Base-by-base conservation (phyloP, 2,888 invertebrate species). In the Drosophila flavopinicola region DNA sequence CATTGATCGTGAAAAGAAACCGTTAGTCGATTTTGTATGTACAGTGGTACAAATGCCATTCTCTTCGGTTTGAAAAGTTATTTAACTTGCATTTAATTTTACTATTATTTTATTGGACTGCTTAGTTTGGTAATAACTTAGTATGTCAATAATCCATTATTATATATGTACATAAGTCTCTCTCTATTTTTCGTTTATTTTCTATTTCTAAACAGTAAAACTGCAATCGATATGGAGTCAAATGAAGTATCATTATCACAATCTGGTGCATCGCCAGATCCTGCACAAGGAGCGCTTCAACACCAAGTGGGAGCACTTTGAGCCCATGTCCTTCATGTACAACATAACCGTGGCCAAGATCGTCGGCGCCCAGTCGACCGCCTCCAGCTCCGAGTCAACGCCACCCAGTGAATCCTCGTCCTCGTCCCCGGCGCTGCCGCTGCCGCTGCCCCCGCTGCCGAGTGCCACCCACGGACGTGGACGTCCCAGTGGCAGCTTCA, bases 271-370 rank as follows among this genome's bases (percentile, higher is more conserved):
- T 52, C 88, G 89, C 2, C 89, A 89, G 74, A 89, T 89, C 20
- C 72, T 89, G 20, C 89, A 89, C 67, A 89, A 89, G 70, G 89
- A 89, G 57, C 89, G 89, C 51, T 89, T 89, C 68, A 89, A 89
- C 30, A 89, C 89, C 57, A 89, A 89, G 52, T 89, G 89, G 89
- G 89, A 89, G 32, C 89, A 89, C 58, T 89, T 89, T 24, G 90
- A 89, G 45, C 89, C 89, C 10, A 89, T 89, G 89, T 90, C 90
- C 6, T 89, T 89, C 37, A 89, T 89, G 89, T 89, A 90, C 60
- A 89, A 88, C 65, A 89, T 89, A 20, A 89, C 89, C 3, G 90
- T 90, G 30, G 84, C 89, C 20, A 89, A 89, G 60, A 89, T 89
- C 24, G 88, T 89, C 3, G 89, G 89, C 3, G 79, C 90, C 1